These are phyloP conservation scores for Todiramphus saurophagus DNA, from an alignment of 2,113 vertebrate species.

Conservation along the genomic window DNA sequence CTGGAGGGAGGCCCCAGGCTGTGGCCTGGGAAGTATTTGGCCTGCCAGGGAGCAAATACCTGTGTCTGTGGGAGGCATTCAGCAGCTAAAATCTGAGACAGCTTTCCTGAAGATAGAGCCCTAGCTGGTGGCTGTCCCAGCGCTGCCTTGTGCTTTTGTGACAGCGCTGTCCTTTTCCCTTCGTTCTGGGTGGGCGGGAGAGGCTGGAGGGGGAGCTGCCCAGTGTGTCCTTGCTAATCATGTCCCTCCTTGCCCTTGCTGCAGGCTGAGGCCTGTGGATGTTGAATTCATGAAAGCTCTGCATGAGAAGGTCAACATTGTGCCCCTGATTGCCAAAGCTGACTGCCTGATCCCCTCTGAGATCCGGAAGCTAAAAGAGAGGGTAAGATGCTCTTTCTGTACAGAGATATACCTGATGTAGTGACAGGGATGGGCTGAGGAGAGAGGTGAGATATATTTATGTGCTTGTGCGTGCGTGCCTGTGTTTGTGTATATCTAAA, in stretches of 20 bases:
- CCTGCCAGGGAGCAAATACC: background rate
- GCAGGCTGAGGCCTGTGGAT: constrained; percentile 92
- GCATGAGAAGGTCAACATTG: constrained; percentile 97
- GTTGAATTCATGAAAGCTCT: constrained; percentile 98
- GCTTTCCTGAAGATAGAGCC: background rate
- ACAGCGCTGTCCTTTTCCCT: background rate
- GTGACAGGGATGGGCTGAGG: background rate
- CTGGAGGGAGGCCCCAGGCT: background rate
- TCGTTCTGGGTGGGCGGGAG: background rate
- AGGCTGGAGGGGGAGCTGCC: background rate
- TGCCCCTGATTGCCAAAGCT: constrained; percentile 94
- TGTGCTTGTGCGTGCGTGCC: no score
- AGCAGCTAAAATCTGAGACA: background rate
- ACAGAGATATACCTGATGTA: background rate
- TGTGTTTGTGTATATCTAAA: rapidly evolving
- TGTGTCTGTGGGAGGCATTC: background rate
- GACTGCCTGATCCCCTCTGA: constrained; percentile 93
- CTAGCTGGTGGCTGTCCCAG: background rate
- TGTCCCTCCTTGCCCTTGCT: background rate
- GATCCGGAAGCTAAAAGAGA: constrained; percentile 95
- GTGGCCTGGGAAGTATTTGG: background rate
- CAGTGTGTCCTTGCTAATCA: background rate
- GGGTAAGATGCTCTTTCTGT: constrained; percentile 76
- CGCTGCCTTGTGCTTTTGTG: background rate
- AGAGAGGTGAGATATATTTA: background rate